Percentiles rank a stretch among this genome's conserved stretches.
Conservation (phyloP, 2,113 vertebrate genomes). For the Chloropsis hardwickii region DNA sequence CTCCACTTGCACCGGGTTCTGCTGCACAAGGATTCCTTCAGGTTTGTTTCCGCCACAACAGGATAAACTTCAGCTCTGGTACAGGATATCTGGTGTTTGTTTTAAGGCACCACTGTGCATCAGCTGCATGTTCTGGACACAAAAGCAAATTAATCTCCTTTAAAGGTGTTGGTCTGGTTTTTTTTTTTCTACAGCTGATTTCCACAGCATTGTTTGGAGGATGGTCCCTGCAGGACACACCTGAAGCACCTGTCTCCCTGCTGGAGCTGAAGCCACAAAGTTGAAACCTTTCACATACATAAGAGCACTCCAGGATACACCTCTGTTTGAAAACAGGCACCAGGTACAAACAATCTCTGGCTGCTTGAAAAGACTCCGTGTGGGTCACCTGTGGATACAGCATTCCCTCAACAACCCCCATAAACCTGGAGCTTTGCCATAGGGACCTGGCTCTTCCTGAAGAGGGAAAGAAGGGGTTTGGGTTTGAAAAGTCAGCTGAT, state of each 20-base stretch:
- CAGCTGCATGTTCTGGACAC: slow-evolving; percentile 8
- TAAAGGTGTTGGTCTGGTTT: neutral
- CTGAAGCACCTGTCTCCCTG: neutral
- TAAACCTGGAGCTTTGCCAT: neutral
- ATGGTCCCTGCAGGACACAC: neutral
- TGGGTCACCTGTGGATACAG: neutral
- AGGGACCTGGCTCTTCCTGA: neutral
- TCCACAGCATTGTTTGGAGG: neutral
- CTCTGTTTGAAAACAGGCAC: neutral
- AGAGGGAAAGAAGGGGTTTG: neutral
- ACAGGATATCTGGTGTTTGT: slow-evolving; percentile 63
- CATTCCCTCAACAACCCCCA: neutral
- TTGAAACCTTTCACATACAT: neutral
- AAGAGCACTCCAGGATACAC: neutral
- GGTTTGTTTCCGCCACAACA: slow-evolving; percentile 24
- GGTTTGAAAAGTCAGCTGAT: neutral
- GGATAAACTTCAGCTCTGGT: slow-evolving; percentile 8
- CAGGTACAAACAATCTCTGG: neutral
- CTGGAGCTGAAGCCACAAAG: neutral
- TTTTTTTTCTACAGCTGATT: neutral
- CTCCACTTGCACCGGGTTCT: neutral
- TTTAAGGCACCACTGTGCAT: neutral
- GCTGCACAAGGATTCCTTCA: neutral
- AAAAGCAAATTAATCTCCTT: neutral
- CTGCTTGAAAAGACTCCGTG: neutral